Percentiles rank a stretch among this genome's conserved stretches.
These are phyloP conservation scores for Anastrepha obliqua DNA, from an alignment of 1,140 invertebrate genomes.

Conservation along the genomic window DNA sequence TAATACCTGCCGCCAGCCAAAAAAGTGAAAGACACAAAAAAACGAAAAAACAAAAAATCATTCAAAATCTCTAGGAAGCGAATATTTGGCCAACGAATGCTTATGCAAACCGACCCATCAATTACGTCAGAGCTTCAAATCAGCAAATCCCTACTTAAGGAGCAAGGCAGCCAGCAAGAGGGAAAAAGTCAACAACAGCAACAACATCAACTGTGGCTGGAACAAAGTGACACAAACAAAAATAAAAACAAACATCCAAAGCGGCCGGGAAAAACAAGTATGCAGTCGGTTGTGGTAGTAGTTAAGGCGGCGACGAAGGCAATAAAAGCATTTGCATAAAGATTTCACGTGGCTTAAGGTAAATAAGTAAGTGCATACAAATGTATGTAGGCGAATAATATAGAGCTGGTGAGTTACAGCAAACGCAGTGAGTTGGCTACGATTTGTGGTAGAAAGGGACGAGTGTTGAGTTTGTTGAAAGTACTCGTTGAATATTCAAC, in stretches of 20 bases:
- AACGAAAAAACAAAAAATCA: neutral
- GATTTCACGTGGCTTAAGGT: constrained; percentile 37
- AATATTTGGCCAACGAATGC: constrained; percentile 19
- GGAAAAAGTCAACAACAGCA: neutral
- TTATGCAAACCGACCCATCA: constrained; percentile 38
- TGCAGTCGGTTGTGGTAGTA: neutral
- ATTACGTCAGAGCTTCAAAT: constrained; percentile 36
- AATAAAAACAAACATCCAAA: neutral
- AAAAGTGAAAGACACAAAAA: neutral
- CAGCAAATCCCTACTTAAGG: constrained; percentile 41
- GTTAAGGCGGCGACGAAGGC: neutral
- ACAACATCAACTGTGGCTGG: neutral
- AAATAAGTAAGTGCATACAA: constrained; percentile 12
- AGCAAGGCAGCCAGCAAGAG: constrained; percentile 9
- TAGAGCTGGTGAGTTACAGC: too few relatives aligned
- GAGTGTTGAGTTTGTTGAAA: neutral
- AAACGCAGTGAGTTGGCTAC: neutral
- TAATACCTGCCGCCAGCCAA: neutral
- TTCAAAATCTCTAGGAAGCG: neutral
- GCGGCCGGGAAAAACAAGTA: neutral
- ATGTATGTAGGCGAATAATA: neutral
- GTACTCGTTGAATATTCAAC: too few relatives aligned
- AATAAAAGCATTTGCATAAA: constrained; percentile 46
- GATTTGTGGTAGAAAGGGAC: neutral
- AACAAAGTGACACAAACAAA: neutral